Evolutionary conservation across 2,797 vertebrate species (phyloP), one percentile per base, ranked within the genome.

Genomic region (Gadopsis bispinosus): DNA sequence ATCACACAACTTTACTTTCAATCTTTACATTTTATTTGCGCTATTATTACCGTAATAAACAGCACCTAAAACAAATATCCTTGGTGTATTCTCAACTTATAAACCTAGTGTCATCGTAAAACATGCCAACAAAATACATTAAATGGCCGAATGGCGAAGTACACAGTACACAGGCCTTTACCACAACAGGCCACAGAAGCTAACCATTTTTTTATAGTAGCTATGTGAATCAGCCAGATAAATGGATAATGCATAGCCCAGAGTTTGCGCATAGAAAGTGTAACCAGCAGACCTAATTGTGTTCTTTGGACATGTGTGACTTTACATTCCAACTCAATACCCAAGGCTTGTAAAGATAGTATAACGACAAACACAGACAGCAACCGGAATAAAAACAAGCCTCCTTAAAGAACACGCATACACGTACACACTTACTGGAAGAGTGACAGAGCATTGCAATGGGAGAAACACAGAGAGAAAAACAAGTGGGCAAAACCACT

Each of bases 401-500:
- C 80, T 87, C 70, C 77, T 88, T 83, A 73, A 76, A 70, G 64
- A 56, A 20, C 73, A 48, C 33, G 3, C 78, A 19, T 37, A 41
- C 47, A 62, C 53, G 53, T 50, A 61, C 56, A 77, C 72, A 83
- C 60, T 92, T 92, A 92, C 92, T 91, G 94, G 91, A 94, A 94
- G 88, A 91, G 90, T 91, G 90, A 93, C 90, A 89, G 88, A 90
- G 87, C 81, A 86, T 82, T 90, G 87, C 90, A 70, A 74, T n/a
- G 72, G 54, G 73, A 87, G 79, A 76, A 74, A 80, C 63, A 80
- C 14, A 39, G 29, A 68, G 79, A 89, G 88, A 91, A 93, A 93
- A 93, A 92, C 91, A 95, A 93, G 88, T 87, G 86, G 89, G 90
- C 79, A 91, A 93, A 93, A 93, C 89, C 86, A 83, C 92, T 92